Conservation (phyloP, 2,888 invertebrate species). For the Drosophila trichaetosa region DNA sequence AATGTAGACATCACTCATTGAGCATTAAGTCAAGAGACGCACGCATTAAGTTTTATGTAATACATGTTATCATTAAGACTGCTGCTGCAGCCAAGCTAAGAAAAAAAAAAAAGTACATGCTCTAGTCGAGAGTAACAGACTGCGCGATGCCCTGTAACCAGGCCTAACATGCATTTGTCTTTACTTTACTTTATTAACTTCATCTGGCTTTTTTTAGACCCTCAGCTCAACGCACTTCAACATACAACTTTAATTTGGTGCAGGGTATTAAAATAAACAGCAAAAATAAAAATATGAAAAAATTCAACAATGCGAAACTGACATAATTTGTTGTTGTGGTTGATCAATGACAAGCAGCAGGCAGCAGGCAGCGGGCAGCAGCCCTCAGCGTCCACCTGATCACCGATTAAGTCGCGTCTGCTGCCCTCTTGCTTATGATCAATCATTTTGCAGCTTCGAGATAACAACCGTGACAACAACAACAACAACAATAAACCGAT, state of each 20-base stretch:
- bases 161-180: neutral
- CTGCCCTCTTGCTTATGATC: slow-evolving; percentile 67
- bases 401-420: slow-evolving; percentile 49
- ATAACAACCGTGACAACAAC: slow-evolving; percentile 69
- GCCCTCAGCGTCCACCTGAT: slow-evolving; percentile 49
- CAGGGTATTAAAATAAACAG: slow-evolving; percentile 5
- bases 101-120: neutral
- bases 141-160: neutral
- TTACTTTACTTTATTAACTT: neutral
- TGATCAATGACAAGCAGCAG: slow-evolving; percentile 65
- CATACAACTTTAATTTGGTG: neutral
- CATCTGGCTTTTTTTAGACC: neutral
- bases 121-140: neutral
- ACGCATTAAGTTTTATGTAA: slow-evolving; percentile 71
- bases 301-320: slow-evolving; percentile 23
- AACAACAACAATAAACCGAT: slow-evolving; percentile 46
- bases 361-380: slow-evolving; percentile 28
- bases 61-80: slow-evolving; percentile 60
- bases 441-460: slow-evolving; percentile 68
- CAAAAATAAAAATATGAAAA: slow-evolving; percentile 4
- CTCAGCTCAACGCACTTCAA: neutral
- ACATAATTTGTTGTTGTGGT: slow-evolving; percentile 36
- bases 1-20: slow-evolving; percentile 73
- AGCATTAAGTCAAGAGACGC: slow-evolving; percentile 30
- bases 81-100: neutral